Evolutionary conservation across 2,888 invertebrate species (phyloP), one percentile per base, ranked within the genome.

Genomic region (Heliothis peltigera): DNA sequence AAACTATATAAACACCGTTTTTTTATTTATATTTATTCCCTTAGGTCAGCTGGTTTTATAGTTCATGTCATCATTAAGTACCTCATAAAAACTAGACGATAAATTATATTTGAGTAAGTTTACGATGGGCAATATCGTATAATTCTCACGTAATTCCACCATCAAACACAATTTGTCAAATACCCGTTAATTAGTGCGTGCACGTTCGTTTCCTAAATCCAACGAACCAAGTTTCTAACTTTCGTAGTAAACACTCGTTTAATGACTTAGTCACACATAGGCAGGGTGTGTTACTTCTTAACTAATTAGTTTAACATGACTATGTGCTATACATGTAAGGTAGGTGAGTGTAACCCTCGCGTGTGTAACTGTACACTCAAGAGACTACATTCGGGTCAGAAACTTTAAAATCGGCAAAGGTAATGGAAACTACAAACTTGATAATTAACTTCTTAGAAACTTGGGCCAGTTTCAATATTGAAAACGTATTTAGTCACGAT

Each of bases 221-320:
- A 59, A 67, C 46, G 49, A 77, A 73, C 67, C 71, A 69, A 82
- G 73, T 82, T 73, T 12, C 28, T 15, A 70, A 76, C 68, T 61
- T 63, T 64, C 64, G 60, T 70, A 75, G 69, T 71, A 70, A 83
- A 79, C 67, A 77, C 64, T 77, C 68, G 68, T 75, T 75, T 80
- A 75, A 79, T 70, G 70, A 74, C 71, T 81, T 71, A 75, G 75
- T 65, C 55, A 65, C 66, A 83, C 70, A 64, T 22, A 53, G 43
- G 59, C 15, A 46, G 48, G 58, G 67, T 60, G 59, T 59, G 68
- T 72, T 77, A 66, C 73, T 71, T 64, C 64, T 60, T 32, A 74
- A 69, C 64, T 76, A 78, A 79, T 78, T 78, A 79, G 70, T 71
- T 55, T 18, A 55, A 46, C 61, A 49, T 63, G 53, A 53, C 49